These are phyloP conservation scores for Potamilus streckersoni DNA, from an alignment of 1,140 invertebrate genomes.

Conservation along the genomic window DNA sequence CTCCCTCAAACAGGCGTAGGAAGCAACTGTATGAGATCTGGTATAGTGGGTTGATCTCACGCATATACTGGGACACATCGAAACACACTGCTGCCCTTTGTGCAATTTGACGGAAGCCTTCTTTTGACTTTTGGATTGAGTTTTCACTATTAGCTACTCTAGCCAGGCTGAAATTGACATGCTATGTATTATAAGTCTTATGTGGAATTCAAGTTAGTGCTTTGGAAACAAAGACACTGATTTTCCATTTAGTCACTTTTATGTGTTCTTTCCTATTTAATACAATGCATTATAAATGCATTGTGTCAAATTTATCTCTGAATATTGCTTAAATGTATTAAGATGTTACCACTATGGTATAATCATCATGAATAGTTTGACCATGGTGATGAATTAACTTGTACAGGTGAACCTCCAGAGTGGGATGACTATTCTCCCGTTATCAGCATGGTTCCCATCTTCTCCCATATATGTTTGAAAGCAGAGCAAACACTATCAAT, in stretches of 20 bases:
- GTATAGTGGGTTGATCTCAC: conserved; percentile 63
- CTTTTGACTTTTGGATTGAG: conserved; percentile 57
- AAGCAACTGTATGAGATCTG: conserved; percentile 62
- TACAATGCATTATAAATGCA: neutral
- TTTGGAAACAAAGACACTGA: neutral
- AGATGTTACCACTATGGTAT: no score
- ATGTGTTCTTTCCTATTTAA: neutral
- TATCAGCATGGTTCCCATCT: no score
- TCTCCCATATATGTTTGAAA: no score
- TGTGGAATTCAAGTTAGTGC: neutral
- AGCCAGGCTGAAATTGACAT: conserved; percentile 40
- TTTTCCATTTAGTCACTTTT: neutral
- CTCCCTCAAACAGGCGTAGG: conserved; percentile 57
- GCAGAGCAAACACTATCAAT: no score
- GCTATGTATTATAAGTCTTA: neutral
- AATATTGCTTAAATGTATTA: no score
- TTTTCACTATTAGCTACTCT: conserved; percentile 49
- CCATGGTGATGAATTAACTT: no score
- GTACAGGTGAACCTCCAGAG: no score
- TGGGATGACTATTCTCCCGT: no score
- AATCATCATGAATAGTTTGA: no score
- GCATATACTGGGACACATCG: conserved; percentile 63
- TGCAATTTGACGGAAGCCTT: conserved; percentile 61
- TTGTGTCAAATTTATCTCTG: no score
- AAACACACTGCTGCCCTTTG: conserved; percentile 64